phyloP scores from a whole-genome alignment of 2,113 vertebrate genomes.

The Ramphastos sulfuratus region DNA sequence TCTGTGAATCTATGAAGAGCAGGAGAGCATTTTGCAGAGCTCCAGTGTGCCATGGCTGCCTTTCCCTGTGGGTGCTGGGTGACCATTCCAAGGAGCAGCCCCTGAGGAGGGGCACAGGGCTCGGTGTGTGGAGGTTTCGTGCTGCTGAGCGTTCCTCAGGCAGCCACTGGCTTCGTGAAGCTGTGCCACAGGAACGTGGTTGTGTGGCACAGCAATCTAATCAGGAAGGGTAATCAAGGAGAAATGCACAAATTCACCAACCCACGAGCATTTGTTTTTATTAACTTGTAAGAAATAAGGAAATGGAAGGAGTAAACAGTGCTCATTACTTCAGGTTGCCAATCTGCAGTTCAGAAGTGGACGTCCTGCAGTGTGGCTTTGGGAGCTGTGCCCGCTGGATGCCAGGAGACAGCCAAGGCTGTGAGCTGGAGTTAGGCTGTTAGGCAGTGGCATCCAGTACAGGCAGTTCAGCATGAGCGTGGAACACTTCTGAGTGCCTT shows the following conservation, averaged over 20 bases:
- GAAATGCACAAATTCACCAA: conserved; percentile 12
- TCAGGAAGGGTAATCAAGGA: conserved; percentile 27
- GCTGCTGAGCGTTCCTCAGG: not conserved
- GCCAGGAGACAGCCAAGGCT: not conserved
- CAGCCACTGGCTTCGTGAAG: not conserved
- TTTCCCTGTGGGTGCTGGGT: not conserved
- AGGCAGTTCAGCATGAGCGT: not conserved
- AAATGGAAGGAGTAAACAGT: not conserved
- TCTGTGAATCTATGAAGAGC: not conserved
- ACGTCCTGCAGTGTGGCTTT: conserved; percentile 10
- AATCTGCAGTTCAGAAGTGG: not conserved
- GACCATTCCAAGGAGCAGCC: conserved; percentile 4
- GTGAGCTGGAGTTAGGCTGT: not conserved
- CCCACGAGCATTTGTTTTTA: not conserved
- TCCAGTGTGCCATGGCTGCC: not conserved
- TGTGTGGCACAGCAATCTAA: not conserved
- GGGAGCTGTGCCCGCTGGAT: not conserved
- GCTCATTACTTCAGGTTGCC: conserved; percentile 5
- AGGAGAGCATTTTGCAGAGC: not conserved
- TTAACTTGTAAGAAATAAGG: conserved; percentile 13
- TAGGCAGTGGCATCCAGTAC: conserved; percentile 1
- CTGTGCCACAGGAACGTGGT: not conserved
- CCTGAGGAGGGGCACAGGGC: conserved; percentile 3
- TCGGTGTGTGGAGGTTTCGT: not conserved
- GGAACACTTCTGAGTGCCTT: conserved; percentile 2